A percentile compares a stretch with the other conserved stretches of the same genome.
These are phyloP conservation scores for Heterohyrax brucei DNA, from an alignment of 2,797 vertebrate genomes.

Conservation along the genomic window DNA sequence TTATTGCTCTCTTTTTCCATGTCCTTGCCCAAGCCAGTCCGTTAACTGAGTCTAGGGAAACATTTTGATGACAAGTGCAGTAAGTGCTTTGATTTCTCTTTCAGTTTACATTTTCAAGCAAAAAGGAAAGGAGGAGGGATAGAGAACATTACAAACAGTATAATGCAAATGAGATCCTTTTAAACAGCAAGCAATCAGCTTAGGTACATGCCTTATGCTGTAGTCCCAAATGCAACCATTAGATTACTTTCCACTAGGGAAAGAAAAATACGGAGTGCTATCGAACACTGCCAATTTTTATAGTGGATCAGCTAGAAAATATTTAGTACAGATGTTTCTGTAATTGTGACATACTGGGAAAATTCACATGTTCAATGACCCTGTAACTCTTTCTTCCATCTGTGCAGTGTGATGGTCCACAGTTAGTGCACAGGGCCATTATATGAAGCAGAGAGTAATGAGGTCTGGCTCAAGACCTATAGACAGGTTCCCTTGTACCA, in stretches of 20 bases:
- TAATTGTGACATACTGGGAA: slow-evolving; percentile 92
- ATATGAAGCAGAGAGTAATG: slow-evolving; percentile 82
- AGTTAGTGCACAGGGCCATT: slow-evolving; percentile 83
- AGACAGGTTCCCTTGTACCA: slow-evolving; percentile 82
- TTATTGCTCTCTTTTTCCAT: slow-evolving; percentile 39
- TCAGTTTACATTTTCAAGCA: slow-evolving; percentile 85
- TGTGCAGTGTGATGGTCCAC: slow-evolving; percentile 88
- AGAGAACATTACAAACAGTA: slow-evolving; percentile 88
- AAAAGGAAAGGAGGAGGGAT: slow-evolving; percentile 84
- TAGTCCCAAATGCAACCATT: slow-evolving; percentile 86
- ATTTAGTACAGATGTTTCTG: slow-evolving; percentile 93
- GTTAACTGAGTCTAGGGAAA: slow-evolving; percentile 75
- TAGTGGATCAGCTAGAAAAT: slow-evolving; percentile 91
- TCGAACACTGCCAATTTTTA: slow-evolving; percentile 92
- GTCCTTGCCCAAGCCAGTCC: slow-evolving; percentile 59
- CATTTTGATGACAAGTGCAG: slow-evolving; percentile 71
- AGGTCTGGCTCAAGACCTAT: slow-evolving; percentile 84
- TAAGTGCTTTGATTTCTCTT: slow-evolving; percentile 83
- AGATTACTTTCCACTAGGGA: slow-evolving; percentile 87
- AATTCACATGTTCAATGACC: slow-evolving; percentile 91
- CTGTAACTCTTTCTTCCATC: slow-evolving; percentile 91
- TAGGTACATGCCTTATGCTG: slow-evolving; percentile 87
- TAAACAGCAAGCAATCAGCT: slow-evolving; percentile 88
- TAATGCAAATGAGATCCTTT: slow-evolving; percentile 88
- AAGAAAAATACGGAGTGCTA: slow-evolving; percentile 88